Base-by-base conservation (phyloP, 37 sponge, comb jelly and placozoan species). In the Crambe crambe region DNA sequence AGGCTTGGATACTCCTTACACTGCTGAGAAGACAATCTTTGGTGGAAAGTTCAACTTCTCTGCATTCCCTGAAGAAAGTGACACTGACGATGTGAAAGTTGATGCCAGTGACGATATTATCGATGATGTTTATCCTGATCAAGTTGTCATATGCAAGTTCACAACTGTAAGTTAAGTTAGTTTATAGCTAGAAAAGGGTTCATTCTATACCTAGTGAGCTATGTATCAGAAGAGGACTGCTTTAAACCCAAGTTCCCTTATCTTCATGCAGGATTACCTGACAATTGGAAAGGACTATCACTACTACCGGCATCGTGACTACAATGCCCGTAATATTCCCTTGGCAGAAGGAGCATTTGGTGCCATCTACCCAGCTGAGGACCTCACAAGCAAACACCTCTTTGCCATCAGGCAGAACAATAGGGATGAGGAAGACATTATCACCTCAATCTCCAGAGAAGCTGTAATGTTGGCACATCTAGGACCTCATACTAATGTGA, bases 371-470 rank as follows among this genome's bases (percentile, higher is more conserved):
- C 8, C 20, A 8, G 68, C 58, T 30, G n/a, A 43, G 37, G 80
- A 86, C 75, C 56, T 38, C 25, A 57, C 51, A 9, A 74, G 23
- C 21, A 58, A 79, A 15, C 62, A 59, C 15, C 41, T 80, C 5
- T 86, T 86, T 67, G 80, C 74, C 69, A 74, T 86, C 21, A 86
- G 79, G 56, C 41, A 41, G 15, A 79, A 79, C 75, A 85, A 78
- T 20, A 4, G 32, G 1, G 40, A 37, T 34, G 40, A 63, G 20
- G 65, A 70, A 35, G 35, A 60, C 3, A 5, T 3, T 30, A 35
- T 42, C 26, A 44, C 74, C 6, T 58, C 78, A 2, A 76, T 85
- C 12, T 10, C 22, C 3, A 26, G 27, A 25, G 85, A 85, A 73
- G 77, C 72, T 31, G 0, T 25, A 2, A 31, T 85, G 51, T 42